Percentiles rank a stretch among this genome's conserved stretches.
These are phyloP conservation scores for Acronicta aceris DNA, from an alignment of 2,888 invertebrate species.

Conservation along the genomic window DNA sequence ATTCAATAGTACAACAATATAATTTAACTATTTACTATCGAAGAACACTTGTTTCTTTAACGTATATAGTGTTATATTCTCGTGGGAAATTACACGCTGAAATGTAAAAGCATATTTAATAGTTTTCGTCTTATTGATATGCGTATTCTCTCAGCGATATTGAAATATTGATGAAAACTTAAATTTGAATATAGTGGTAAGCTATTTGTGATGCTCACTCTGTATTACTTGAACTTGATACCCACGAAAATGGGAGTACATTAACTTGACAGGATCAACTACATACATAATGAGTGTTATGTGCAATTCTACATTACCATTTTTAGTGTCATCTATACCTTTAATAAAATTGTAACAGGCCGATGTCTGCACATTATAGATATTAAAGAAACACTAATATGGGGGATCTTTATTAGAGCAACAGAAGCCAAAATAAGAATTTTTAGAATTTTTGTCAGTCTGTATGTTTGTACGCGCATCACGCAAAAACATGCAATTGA, in stretches of 20 bases:
- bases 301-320: too few relatives aligned
- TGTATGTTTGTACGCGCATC: too few relatives aligned
- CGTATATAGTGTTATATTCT: slow-evolving; percentile 58
- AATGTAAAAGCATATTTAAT: slow-evolving; percentile 53
- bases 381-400: too few relatives aligned
- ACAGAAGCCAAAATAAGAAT: too few relatives aligned
- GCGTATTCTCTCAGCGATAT: slow-evolving; percentile 43
- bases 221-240: slow-evolving; percentile 31
- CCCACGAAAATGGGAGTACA: slow-evolving; percentile 21
- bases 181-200: slow-evolving; percentile 19
- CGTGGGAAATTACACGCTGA: slow-evolving; percentile 76
- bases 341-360: too few relatives aligned
- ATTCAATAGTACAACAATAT: slow-evolving; percentile 40
- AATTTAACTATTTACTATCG: slow-evolving; percentile 45
- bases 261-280: slow-evolving; percentile 48
- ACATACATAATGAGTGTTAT: slow-evolving; percentile 6
- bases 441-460: too few relatives aligned
- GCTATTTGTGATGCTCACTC: slow-evolving; percentile 19
- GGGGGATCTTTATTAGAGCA: too few relatives aligned
- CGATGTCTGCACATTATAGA: too few relatives aligned
- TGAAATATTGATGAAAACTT: slow-evolving; percentile 42
- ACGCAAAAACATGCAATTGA: too few relatives aligned
- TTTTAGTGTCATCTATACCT: too few relatives aligned
- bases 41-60: slow-evolving; percentile 53
- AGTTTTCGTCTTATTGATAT: slow-evolving; percentile 53